These are phyloP conservation scores for Glyptemys insculpta DNA, from an alignment of 2,797 vertebrate genomes.

Conservation along the genomic window DNA sequence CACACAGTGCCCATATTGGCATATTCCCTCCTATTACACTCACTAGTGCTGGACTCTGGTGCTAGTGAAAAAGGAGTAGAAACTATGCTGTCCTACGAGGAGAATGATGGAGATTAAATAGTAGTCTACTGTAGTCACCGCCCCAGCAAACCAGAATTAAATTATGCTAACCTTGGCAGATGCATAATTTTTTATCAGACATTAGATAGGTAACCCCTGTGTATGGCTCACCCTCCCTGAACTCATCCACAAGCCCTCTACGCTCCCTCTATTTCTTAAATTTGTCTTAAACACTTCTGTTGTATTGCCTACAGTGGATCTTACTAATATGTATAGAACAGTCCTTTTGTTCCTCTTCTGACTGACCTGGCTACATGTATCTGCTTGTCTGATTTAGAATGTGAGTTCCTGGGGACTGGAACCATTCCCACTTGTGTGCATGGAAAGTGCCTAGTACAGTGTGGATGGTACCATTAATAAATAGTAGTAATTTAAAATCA, in stretches of 20 bases:
- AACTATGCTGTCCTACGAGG: neutral
- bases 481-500: neutral
- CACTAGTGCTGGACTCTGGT: neutral
- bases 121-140: neutral
- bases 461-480: neutral
- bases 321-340: fast-evolving
- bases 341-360: neutral
- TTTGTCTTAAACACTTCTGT: neutral
- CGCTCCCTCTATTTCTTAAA: fast-evolving
- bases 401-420: neutral
- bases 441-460: neutral
- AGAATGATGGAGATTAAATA: fast-evolving
- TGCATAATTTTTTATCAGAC: neutral
- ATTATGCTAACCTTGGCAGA: neutral
- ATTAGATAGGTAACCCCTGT: neutral
- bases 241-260: fast-evolving
- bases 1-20: neutral
- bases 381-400: neutral
- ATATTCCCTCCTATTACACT: neutral
- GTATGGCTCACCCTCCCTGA: neutral
- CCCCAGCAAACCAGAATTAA: neutral
- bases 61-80: neutral
- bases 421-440: neutral
- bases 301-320: neutral
- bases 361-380: neutral